phyloP scores from a whole-genome alignment of 2,113 vertebrate species.

The Boulengeromyrus knoepffleri region DNA sequence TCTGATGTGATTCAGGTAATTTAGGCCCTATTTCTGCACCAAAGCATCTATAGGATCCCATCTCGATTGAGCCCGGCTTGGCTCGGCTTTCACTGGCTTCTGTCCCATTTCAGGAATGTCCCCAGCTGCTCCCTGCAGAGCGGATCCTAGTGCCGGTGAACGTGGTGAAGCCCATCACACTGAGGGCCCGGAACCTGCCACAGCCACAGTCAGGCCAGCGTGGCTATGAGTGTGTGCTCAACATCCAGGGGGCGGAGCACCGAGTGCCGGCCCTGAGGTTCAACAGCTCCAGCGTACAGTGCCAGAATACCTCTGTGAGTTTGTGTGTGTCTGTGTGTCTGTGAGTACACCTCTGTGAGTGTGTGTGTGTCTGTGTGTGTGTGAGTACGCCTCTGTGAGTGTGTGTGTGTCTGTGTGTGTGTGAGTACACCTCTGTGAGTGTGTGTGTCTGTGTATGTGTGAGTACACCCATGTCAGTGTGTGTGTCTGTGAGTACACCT shows the following conservation, averaged over 20 bases:
- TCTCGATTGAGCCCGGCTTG: neutral
- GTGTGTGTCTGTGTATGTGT: no score
- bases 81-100: slow-evolving; percentile 17
- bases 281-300: slow-evolving; percentile 97
- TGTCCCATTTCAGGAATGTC: slow-evolving; percentile 74
- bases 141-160: slow-evolving; percentile 91
- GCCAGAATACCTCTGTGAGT: slow-evolving; percentile 97
- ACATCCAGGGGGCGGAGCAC: slow-evolving; percentile 84
- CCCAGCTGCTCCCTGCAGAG: slow-evolving; percentile 82
- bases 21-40: neutral
- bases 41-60: neutral
- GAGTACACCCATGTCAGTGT: no score
- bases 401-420: no score
- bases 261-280: slow-evolving; percentile 88
- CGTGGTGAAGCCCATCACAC: slow-evolving; percentile 90
- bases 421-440: no score
- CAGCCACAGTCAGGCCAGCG: slow-evolving; percentile 95
- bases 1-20: neutral
- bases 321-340: slow-evolving; percentile 17
- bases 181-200: slow-evolving; percentile 91
- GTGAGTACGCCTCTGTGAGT: neutral
- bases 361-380: neutral
- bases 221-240: slow-evolving; percentile 89
- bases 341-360: neutral
- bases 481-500: neutral